Evolutionary conservation across 2,797 vertebrate genomes (phyloP), one percentile per base, ranked within the genome.

Genomic region (Pseudochirops corinnae): DNA sequence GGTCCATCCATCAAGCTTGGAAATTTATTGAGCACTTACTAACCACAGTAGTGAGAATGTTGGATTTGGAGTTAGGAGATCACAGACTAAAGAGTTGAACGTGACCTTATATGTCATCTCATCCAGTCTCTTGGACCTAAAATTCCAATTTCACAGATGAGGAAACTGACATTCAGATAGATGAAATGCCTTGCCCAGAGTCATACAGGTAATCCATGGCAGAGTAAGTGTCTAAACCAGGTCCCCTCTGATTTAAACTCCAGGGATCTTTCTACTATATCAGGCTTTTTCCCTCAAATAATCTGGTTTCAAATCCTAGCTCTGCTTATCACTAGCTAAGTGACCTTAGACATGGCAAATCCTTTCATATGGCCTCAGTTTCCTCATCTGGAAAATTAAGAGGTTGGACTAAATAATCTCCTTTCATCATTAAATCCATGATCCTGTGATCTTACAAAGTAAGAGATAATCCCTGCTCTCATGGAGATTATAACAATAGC

Each of bases 401-500:
- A 91, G 9, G 74, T 28, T 87, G 1, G 39, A 87, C 39, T 87
- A 50, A 87, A 46, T 87, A 24, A 87, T 87, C 18, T 46, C 74
- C 74, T 50, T 87, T 28, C 9, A 87, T n/a, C n/a, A 87, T 26
- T 46, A 87, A 87, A 87, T 87, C 10, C 24, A 87, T 50, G 39
- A 87, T 87, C 18, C n/a, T 50, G n/a, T 4, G 9, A 50, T 50
- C 39, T 50, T 50, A 87, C 9, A 87, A 21, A 87, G 74, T 46
- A 93, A 4, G 62, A 82, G 55, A 18, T 4, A 50, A 74, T 57
- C 9, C 24, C 53, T 33, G 12, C 74, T 58, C 92, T 62, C 21
- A 91, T 56, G 60, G 92, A 90, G 82, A 93, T 56, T 91, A n/a
- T 53, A 93, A 50, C 91, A 90, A 87, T 90, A 58, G 94, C 0